Base-by-base conservation (phyloP, 2,797 vertebrate genomes). In the Chrysocyon brachyurus region DNA sequence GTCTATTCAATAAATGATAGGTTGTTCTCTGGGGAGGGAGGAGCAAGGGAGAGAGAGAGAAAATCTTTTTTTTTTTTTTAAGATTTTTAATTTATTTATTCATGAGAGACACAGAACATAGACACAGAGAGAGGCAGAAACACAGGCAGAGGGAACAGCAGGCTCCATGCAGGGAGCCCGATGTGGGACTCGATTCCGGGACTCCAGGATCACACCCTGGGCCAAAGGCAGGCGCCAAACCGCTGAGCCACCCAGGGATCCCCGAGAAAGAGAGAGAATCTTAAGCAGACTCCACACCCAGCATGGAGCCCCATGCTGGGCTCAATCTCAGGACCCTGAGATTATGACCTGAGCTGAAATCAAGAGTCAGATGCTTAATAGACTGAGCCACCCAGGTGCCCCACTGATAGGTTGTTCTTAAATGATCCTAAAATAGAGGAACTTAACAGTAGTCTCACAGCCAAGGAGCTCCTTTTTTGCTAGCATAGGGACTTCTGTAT, bases 241-340 rank as follows among this genome's bases (percentile, higher is more conserved):
- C 6, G 6, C 40, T 46, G 40, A 46, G 40, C 40, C 40, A 46
- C 40, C 40, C 40, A 46, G 6, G 40, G 6, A 46, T 46, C 6
- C 40, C 40, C 40, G 40, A 46, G 40, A 46, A 46, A 33, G 66
- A 68, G n/a, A 68, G 66, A 33, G 33, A 68, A 33, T 33, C 66
- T 33, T 33, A 33, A 68, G 16, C 64, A 68, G 64, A 3, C 16
- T 33, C n/a, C 66, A 21, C n/a, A 68, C 9, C n/a, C n/a, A 4
- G 15, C 64, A n/a, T 0, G 6, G 28, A n/a, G 31, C 15, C 3
- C 1, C 1, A 7, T 14, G 1, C 3, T n/a, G 16, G 64, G 64
- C 31, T 17, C 64, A 17, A 16, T 66, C 64, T n/a, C 31, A 8
- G 40, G 40, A 46, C 40, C 40, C 40, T 46, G 64, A 17, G 31